These are phyloP conservation scores for Basileuterus tristriatus DNA, from an alignment of 2,797 vertebrate species.

Conservation along the genomic window DNA sequence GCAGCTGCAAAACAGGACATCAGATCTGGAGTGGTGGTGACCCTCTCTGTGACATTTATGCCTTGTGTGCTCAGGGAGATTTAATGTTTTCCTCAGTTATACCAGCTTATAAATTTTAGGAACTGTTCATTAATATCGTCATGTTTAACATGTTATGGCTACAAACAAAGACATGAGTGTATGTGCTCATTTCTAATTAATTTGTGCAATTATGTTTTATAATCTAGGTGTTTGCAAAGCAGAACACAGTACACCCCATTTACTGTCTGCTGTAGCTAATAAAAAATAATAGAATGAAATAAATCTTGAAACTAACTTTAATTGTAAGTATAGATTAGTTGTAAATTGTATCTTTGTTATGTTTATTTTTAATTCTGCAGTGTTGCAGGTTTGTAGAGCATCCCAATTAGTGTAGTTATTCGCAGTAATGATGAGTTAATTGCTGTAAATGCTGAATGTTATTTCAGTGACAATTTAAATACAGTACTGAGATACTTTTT, in stretches of 20 bases:
- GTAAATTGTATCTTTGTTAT: slow-evolving; percentile 80
- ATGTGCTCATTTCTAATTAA: slow-evolving; percentile 79
- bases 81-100: not conserved
- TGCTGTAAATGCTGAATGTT: slow-evolving; percentile 71
- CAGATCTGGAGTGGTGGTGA: not conserved
- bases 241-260: slow-evolving; percentile 77
- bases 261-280: slow-evolving; percentile 78
- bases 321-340: slow-evolving; percentile 80
- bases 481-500: slow-evolving; percentile 18
- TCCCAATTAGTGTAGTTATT: slow-evolving; percentile 79
- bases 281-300: slow-evolving; percentile 82
- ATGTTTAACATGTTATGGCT: slow-evolving; percentile 72
- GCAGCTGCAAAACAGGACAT: not conserved
- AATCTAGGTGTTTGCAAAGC: slow-evolving; percentile 80
- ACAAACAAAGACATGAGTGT: slow-evolving; percentile 75
- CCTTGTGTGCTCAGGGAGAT: not conserved
- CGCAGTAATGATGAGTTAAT: slow-evolving; percentile 81
- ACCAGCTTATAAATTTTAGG: slow-evolving; percentile 55
- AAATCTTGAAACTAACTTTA: slow-evolving; percentile 77
- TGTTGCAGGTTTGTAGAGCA: slow-evolving; percentile 77
- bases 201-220: slow-evolving; percentile 82
- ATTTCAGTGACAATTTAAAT: slow-evolving; percentile 73
- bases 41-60: not conserved
- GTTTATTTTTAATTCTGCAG: slow-evolving; percentile 84
- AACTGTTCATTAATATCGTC: slow-evolving; percentile 67